phyloP scores from a whole-genome alignment of 2,797 vertebrate genomes.

The Brotula barbata region DNA sequence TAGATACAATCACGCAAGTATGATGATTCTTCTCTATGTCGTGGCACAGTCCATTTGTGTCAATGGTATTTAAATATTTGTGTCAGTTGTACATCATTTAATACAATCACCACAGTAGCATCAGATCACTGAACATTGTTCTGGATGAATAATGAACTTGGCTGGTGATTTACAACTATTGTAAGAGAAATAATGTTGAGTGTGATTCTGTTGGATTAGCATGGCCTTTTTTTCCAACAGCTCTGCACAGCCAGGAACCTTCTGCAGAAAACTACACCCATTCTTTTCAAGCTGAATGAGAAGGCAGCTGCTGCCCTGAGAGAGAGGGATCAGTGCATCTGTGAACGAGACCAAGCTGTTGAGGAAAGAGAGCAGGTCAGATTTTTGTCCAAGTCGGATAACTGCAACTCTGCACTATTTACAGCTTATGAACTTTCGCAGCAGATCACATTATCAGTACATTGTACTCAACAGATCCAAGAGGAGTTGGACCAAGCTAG shows the following conservation, averaged over 20 bases:
- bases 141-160: neutral
- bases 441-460: neutral
- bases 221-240: slow-evolving; percentile 47
- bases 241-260: slow-evolving; percentile 62
- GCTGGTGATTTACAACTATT: neutral
- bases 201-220: neutral
- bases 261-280: slow-evolving; percentile 68
- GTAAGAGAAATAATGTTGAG: neutral
- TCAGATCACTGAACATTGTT: neutral
- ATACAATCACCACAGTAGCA: neutral
- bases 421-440: neutral
- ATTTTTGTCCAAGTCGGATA: neutral
- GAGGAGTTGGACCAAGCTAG: slow-evolving; percentile 62
- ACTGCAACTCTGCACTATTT: neutral
- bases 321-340: slow-evolving; percentile 57
- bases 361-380: slow-evolving; percentile 73
- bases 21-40: neutral
- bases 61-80: slow-evolving; percentile 1
- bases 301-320: slow-evolving; percentile 71
- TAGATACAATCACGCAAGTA: too few species aligned
- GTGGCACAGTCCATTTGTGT: neutral
- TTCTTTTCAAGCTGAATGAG: slow-evolving; percentile 74
- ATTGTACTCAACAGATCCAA: slow-evolving; percentile 63
- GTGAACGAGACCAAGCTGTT: slow-evolving; percentile 64
- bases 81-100: neutral